Conservation (phyloP, 2,888 invertebrate species). For the Dendrolimus houi region DNA sequence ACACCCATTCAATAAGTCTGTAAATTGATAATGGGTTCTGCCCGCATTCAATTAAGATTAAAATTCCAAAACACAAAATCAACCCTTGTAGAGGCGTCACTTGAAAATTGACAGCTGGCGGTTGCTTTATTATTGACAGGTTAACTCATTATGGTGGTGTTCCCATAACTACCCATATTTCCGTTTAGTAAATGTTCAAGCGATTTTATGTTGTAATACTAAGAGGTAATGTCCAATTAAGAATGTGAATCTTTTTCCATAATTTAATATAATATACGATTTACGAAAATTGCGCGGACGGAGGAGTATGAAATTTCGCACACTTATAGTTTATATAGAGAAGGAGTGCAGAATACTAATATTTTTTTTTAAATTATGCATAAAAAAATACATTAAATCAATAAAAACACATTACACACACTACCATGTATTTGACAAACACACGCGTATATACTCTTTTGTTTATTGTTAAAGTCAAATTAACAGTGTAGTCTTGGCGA, state of each 20-base stretch:
- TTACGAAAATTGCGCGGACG: too few relatives aligned
- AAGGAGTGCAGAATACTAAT: too few relatives aligned
- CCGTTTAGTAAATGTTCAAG: neutral
- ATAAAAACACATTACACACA: too few relatives aligned
- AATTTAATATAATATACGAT: too few relatives aligned
- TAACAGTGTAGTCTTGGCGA: too few relatives aligned
- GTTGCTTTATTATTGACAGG: constrained; percentile 58
- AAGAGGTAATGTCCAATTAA: neutral
- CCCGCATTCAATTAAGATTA: constrained; percentile 10
- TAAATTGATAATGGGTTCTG: constrained; percentile 17
- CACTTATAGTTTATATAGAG: too few relatives aligned
- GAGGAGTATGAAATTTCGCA: too few relatives aligned
- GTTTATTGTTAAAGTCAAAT: too few relatives aligned
- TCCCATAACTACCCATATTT: neutral
- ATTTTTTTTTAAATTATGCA: too few relatives aligned
- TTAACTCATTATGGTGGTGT: constrained; percentile 49
- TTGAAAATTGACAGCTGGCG: constrained; percentile 57
- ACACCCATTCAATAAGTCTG: constrained; percentile 5
- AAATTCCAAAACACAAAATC: constrained; percentile 16
- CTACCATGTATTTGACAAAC: too few relatives aligned
- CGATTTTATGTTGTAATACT: neutral
- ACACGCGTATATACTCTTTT: too few relatives aligned
- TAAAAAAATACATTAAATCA: too few relatives aligned
- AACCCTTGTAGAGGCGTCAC: constrained; percentile 45
- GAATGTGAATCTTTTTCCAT: neutral